Evolutionary conservation across 1,140 invertebrate genomes (phyloP), one percentile per base, ranked within the genome.

Genomic region (Tetraneura akinire): DNA sequence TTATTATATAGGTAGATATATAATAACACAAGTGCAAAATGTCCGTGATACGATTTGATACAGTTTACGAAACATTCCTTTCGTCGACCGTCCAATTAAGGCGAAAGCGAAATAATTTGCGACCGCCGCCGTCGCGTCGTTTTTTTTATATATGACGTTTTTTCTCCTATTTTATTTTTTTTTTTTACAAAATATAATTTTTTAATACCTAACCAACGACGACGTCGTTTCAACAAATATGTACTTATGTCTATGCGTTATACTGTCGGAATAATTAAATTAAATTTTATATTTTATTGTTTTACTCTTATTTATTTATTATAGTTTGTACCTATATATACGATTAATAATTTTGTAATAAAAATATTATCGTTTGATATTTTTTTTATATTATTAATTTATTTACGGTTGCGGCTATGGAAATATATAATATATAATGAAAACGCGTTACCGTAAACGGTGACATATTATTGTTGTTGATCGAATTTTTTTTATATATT

Each of bases 21-120:
- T 45, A 66, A n/a, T 64, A 32, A 62, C 42, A 47, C 66, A 21
- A 68, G 66, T 68, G 21, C 37, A 45, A 68, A 68, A 47, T 23
- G 66, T 68, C 66, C 66, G 21, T 10, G 14, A 68, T 68, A 21
- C 21, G 66, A 68, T 68, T 68, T 47, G 66, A 68, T 68, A 68
- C 66, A 68, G 66, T 68, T 68, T 68, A 23, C 66, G 66, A 68
- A 68, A 68, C 66, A 68, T 68, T 68, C 42, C 14, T 45, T 47
- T 47, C 42, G 42, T 53, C 51, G 18, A 9, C 51, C 51, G 51
- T 68, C 37, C 66, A 68, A 68, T 68, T 68, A 68, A 68, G 66
- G 66, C 66, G 66, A 68, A 68, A 68, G 66, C 66, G 66, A 68
- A 68, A 47, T 68, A 68, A 68, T 68, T 68, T 68, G 37, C 37